phyloP scores from a whole-genome alignment of 2,113 vertebrate genomes.

The Apus apus region DNA sequence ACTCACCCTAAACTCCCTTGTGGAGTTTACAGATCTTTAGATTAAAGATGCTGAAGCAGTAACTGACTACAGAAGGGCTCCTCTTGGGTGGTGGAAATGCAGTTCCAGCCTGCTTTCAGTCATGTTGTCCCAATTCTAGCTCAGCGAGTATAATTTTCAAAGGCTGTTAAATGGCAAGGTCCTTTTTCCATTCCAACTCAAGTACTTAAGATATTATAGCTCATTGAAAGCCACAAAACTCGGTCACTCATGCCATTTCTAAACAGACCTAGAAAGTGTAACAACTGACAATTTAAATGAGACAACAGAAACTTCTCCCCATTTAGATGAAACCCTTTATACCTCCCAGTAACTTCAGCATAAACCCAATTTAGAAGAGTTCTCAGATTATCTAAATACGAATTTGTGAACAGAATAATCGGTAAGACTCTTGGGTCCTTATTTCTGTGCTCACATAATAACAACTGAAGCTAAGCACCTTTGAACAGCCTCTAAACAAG shows the following conservation, averaged over 20 bases:
- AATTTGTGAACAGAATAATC: slow-evolving; percentile 46
- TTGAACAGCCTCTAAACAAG: slow-evolving; percentile 64
- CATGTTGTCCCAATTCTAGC: background rate
- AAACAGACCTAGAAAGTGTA: background rate
- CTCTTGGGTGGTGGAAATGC: background rate
- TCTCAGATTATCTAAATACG: background rate
- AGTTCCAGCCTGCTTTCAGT: background rate
- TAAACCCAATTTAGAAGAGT: background rate
- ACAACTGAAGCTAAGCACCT: slow-evolving; percentile 64
- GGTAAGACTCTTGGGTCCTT: slow-evolving; percentile 25
- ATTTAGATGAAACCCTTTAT: background rate
- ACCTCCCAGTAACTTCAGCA: background rate
- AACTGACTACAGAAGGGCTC: background rate
- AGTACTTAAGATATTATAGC: background rate
- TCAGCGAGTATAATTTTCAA: background rate
- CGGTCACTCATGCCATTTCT: background rate
- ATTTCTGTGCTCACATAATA: slow-evolving; percentile 46
- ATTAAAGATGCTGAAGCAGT: background rate
- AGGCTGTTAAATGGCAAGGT: background rate
- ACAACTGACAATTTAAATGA: background rate
- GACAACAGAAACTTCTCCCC: background rate
- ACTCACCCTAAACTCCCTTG: background rate
- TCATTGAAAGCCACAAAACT: background rate
- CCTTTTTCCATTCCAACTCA: background rate
- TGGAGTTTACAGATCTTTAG: background rate